Conservation (phyloP, 1,140 invertebrate species). For the Drosophila ficusphila region DNA sequence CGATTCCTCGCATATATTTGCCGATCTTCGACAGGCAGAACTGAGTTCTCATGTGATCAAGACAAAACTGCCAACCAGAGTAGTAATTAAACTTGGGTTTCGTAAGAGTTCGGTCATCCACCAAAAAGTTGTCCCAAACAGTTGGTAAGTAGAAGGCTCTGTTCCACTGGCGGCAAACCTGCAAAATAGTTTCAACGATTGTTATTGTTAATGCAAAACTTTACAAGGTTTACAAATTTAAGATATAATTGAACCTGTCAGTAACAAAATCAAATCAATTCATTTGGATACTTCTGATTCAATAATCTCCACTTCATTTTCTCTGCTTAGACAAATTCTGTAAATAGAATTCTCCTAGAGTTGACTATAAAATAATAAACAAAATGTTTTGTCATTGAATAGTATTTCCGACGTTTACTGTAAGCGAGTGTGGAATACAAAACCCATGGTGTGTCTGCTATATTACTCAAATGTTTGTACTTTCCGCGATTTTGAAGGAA, state of each 20-base stretch:
- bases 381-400: no score
- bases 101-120: constrained; percentile 90
- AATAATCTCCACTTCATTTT: background rate
- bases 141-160: constrained; percentile 89
- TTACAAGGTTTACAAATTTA: background rate
- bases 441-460: no score
- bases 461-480: no score
- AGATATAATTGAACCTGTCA: no score
- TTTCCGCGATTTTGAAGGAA: no score
- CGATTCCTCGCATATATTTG: constrained; percentile 87
- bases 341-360: background rate
- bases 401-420: no score
- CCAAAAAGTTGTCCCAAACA: constrained; percentile 90
- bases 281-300: no score
- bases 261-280: no score
- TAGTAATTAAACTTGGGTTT: constrained; percentile 92
- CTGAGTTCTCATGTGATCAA: constrained; percentile 91
- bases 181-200: background rate
- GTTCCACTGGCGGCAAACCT: constrained; percentile 87
- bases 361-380: background rate
- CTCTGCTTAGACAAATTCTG: background rate
- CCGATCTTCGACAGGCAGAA: constrained; percentile 90
- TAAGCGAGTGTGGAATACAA: no score
- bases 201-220: no score
- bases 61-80: constrained; percentile 91